A percentile compares a stretch with the other conserved stretches of the same genome.
phyloP scores from a whole-genome alignment of 2,888 invertebrate genomes.

The Calliscelio sp. region DNA sequence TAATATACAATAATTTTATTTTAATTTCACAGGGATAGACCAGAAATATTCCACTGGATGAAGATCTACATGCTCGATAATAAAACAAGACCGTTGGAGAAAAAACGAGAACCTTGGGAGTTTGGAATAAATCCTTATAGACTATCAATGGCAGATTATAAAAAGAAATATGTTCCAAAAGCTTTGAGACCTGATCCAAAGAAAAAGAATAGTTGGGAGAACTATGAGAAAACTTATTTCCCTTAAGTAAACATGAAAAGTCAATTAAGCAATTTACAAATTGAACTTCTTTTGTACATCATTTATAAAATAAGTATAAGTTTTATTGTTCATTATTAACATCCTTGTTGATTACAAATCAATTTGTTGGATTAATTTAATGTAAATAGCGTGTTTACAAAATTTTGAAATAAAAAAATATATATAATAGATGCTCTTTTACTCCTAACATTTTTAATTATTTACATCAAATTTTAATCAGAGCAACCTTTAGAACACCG shows the following conservation, averaged over 20 bases:
- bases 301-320: too few relatives aligned
- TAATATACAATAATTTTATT: neutral
- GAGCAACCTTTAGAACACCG: too few relatives aligned
- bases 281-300: too few relatives aligned
- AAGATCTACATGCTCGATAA: constrained; percentile 92
- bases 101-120: constrained; percentile 91
- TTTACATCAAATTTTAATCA: too few relatives aligned
- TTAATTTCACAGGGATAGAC: constrained; percentile 84
- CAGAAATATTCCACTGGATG: constrained; percentile 94
- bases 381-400: too few relatives aligned
- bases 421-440: too few relatives aligned
- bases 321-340: too few relatives aligned
- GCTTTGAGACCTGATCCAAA: constrained; percentile 88
- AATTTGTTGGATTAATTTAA: too few relatives aligned
- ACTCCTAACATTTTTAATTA: too few relatives aligned
- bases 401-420: too few relatives aligned
- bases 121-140: constrained; percentile 88
- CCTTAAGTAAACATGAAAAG: constrained; percentile 84
- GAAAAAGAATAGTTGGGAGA: constrained; percentile 85
- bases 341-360: too few relatives aligned
- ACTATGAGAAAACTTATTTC: constrained; percentile 88
- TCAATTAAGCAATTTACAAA: too few relatives aligned
- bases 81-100: constrained; percentile 90
- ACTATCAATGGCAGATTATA: constrained; percentile 90
- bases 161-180: constrained; percentile 90